A percentile compares a stretch with the other conserved stretches of the same genome.
Conservation (phyloP, 2,888 invertebrate species). For the Cheilosia scutellata region DNA sequence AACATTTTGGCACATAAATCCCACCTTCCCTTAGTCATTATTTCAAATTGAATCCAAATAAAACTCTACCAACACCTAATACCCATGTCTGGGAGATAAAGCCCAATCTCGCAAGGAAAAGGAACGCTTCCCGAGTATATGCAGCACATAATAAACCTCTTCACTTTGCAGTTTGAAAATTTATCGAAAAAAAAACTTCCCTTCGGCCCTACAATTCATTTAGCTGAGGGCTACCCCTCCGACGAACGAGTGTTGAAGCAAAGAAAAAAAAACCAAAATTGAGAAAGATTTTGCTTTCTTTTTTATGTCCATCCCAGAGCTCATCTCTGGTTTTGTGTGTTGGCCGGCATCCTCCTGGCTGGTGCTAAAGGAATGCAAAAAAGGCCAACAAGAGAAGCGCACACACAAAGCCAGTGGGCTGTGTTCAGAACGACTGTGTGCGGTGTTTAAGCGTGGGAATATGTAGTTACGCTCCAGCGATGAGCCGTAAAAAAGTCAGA, state of each 20-base stretch:
- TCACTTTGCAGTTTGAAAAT: conserved; percentile 64
- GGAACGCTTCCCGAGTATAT: conserved; percentile 28
- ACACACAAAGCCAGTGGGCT: conserved; percentile 46
- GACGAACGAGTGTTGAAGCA: conserved; percentile 51
- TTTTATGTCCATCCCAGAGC: conserved; percentile 61
- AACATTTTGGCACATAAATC: conserved; percentile 35
- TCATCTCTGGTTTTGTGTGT: conserved; percentile 36
- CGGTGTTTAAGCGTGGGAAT: conserved; percentile 72
- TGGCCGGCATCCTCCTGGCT: conserved; percentile 32
- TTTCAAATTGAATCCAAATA: conserved; percentile 73
- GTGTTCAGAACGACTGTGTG: conserved; percentile 36
- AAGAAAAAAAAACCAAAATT: conserved; percentile 28
- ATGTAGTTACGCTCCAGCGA: conserved; percentile 68
- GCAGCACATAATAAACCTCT: conserved; percentile 61
- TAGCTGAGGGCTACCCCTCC: conserved; percentile 9
- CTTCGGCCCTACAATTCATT: conserved; percentile 61
- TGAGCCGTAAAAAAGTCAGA: conserved; percentile 60
- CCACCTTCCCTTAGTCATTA: conserved; percentile 51
- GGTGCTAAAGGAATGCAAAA: conserved; percentile 70
- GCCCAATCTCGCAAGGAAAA: conserved; percentile 24
- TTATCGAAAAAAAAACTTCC: conserved; percentile 66
- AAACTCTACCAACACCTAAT: conserved; percentile 70
- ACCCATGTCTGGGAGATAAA: conserved; percentile 36
- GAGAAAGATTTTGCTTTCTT: background rate
- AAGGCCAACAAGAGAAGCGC: conserved; percentile 24